phyloP scores from a whole-genome alignment of 2,888 invertebrate genomes.

The Phengaris alcon region DNA sequence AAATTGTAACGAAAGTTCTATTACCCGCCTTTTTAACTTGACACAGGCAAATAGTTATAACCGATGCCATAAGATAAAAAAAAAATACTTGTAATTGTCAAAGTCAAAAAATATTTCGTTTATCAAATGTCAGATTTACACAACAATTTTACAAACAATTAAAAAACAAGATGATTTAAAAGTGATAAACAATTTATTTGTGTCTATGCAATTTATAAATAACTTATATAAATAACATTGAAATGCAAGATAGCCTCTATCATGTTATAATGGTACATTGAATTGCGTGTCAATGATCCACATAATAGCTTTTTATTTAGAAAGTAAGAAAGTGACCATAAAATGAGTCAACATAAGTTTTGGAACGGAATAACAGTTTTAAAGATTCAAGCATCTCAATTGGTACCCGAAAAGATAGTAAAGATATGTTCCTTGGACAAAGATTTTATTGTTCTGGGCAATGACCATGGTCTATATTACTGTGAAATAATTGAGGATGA shows the following conservation, averaged over 20 bases:
- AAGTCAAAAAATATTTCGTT: conserved; percentile 12
- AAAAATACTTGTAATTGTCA: not conserved
- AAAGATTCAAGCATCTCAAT: conserved; percentile 55
- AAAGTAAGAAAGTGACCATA: conserved; percentile 49
- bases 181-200: conserved; percentile 6
- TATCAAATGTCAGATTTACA: conserved; percentile 28
- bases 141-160: conserved; percentile 5
- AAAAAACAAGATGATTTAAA: not conserved
- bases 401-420: conserved; percentile 70
- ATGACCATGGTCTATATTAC: conserved; percentile 69
- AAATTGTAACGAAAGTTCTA: no score
- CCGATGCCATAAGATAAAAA: no score
- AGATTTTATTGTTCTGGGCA: conserved; percentile 68
- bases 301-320: conserved; percentile 35
- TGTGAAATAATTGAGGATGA: conserved; percentile 62
- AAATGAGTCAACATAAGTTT: conserved; percentile 75
- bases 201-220: conserved; percentile 10
- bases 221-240: not conserved
- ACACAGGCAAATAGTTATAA: no score
- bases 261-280: not conserved
- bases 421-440: conserved; percentile 63
- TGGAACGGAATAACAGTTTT: conserved; percentile 68
- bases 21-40: no score
- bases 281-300: conserved; percentile 38
- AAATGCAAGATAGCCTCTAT: not conserved